Evolutionary conservation across 1,140 invertebrate genomes (phyloP), one percentile per base, ranked within the genome.

Genomic region (Orchesella cincta): DNA sequence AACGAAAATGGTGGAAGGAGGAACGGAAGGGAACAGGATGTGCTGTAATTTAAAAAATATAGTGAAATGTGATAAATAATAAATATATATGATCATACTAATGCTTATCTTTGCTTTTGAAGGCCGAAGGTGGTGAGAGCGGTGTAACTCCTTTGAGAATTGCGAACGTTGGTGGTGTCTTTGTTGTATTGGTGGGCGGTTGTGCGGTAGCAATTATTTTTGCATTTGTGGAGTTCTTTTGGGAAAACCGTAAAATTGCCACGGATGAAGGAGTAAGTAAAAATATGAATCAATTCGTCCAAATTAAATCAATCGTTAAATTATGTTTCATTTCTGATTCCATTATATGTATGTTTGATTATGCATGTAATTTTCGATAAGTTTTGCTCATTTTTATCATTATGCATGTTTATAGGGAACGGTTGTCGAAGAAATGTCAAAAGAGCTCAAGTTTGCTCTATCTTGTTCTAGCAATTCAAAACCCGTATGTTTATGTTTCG

Each of bases 1-100:
- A 97, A 88, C 94, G 94, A 23, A 92, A 93, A 85, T 98, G 95
- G 96, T 97, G 95, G 95, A 96, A 96, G 85, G 92, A 95, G 85
- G 93, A 93, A 87, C 89, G 92, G 34, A 93, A 93, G 8, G 93
- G 93, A 18, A 92, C 92, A 76, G 89, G 91, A 46, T 95, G 93
- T 85, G 88, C 91, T 83, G 93, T 94, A 87, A 89, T 88, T 79
- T 3, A 3, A 1, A 70, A 18, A n/a, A n/a, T n/a, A n/a, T n/a
- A n/a, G n/a, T n/a, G n/a, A n/a, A n/a, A n/a, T n/a, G n/a, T n/a
- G n/a, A n/a, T n/a, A n/a, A n/a, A n/a, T n/a, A n/a, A n/a, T n/a
- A n/a, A n/a, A n/a, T n/a, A n/a, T n/a, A n/a, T n/a, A n/a, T n/a
- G n/a, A n/a, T n/a, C 12, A 64, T 26, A 64, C n/a, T 31, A 70